phyloP scores from a whole-genome alignment of 2,113 vertebrate species.

The Anhinga rufa region DNA sequence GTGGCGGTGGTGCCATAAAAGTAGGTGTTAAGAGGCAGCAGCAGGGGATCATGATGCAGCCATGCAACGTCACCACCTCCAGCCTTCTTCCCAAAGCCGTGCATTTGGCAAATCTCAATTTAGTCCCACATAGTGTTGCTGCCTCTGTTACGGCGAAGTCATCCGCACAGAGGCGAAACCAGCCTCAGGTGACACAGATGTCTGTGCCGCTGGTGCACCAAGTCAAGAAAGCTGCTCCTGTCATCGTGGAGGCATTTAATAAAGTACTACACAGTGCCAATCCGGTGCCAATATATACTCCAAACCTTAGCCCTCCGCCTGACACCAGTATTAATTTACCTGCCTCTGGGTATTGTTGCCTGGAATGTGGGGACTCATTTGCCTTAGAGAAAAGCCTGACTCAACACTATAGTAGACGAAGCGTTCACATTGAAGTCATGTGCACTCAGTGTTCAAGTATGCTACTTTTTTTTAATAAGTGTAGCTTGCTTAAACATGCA shows the following conservation, averaged over 20 bases:
- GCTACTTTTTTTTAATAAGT: constrained; percentile 94
- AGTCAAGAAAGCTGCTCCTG: constrained; percentile 80
- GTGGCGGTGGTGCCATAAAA: constrained; percentile 50
- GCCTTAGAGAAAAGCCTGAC: constrained; percentile 89
- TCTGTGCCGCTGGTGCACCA: constrained; percentile 93
- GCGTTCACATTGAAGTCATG: constrained; percentile 92
- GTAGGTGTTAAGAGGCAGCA: constrained; percentile 43
- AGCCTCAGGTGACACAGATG: constrained; percentile 73
- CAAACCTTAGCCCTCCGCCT: constrained; percentile 86
- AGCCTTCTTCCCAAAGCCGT: constrained; percentile 90
- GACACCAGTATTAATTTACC: constrained; percentile 85
- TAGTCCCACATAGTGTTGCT: constrained; percentile 94
- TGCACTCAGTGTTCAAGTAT: constrained; percentile 88
- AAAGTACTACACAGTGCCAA: constrained; percentile 88
- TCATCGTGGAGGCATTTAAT: constrained; percentile 83
- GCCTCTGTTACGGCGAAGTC: constrained; percentile 85
- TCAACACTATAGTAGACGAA: constrained; percentile 87
- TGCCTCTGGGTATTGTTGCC: constrained; percentile 86
- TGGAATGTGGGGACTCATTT: constrained; percentile 94
- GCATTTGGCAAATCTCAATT: constrained; percentile 94
- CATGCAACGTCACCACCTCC: constrained; percentile 43
- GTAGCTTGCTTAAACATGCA: constrained; percentile 90
- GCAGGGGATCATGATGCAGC: constrained; percentile 23
- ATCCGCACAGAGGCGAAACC: constrained; percentile 68
- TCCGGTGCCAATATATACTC: constrained; percentile 88